A percentile compares a stretch with the other conserved stretches of the same genome.
Conservation (phyloP, 1,140 invertebrate species). For the Neodiprion pinetum region DNA sequence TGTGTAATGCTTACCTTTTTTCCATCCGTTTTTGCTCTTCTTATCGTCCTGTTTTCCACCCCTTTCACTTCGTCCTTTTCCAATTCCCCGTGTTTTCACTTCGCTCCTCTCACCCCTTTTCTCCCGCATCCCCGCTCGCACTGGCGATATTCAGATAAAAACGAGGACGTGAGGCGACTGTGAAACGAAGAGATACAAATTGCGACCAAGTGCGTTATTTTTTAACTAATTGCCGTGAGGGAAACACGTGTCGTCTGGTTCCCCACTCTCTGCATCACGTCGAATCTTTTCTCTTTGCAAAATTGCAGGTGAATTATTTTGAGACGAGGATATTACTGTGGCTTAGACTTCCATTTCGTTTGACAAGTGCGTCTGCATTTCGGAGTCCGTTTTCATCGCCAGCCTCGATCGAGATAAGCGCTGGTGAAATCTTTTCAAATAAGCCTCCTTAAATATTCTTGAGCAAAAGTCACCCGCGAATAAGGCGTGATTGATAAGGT, state of each 20-base stretch:
- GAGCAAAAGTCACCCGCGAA: neutral
- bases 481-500: conserved; percentile 35
- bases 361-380: neutral
- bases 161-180: neutral
- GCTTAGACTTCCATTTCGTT: no score
- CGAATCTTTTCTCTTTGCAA: no score
- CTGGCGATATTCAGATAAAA: conserved; percentile 32
- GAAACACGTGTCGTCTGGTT: no score
- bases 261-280: no score
- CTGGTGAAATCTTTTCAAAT: conserved; percentile 10
- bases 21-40: no score
- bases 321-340: no score
- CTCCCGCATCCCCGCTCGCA: conserved; percentile 23
- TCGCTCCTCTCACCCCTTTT: neutral
- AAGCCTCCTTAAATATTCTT: neutral
- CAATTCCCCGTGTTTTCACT: no score
- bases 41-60: no score
- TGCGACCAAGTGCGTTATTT: neutral
- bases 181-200: neutral
- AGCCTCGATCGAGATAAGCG: conserved; percentile 35
- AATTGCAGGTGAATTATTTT: no score
- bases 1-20: neutral
- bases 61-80: no score
- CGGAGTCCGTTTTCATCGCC: neutral
- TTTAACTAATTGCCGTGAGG: neutral